A percentile compares a stretch with the other conserved stretches of the same genome.
Evolutionary conservation across 2,888 invertebrate species (phyloP).

Genomic region (Tetramorium bicarinatum): DNA sequence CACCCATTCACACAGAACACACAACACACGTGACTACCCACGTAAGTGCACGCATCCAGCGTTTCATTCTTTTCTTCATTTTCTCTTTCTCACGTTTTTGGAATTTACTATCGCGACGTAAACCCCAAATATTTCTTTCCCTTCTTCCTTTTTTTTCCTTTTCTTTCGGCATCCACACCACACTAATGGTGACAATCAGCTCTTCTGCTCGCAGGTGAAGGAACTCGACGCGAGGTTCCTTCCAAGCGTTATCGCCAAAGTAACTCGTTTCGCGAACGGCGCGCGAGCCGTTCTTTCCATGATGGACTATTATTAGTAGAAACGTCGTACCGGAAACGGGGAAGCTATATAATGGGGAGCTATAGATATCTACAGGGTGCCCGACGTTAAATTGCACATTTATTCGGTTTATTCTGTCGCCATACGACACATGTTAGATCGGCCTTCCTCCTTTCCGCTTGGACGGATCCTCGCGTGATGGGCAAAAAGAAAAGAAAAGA

Average conservation of each 20-base stretch:
- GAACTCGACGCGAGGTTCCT: slow-evolving; percentile 17
- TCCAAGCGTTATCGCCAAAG: slow-evolving; percentile 31
- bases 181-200: slow-evolving; percentile 51
- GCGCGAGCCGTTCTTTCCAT: slow-evolving; percentile 26
- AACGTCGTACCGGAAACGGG: slow-evolving; percentile 40
- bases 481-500: neutral
- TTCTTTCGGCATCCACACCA: slow-evolving; percentile 19
- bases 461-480: slow-evolving; percentile 32
- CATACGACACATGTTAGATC: slow-evolving; percentile 19
- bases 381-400: slow-evolving; percentile 47
- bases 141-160: neutral
- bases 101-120: neutral
- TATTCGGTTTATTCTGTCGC: neutral
- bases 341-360: slow-evolving; percentile 29
- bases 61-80: neutral
- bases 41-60: neutral
- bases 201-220: slow-evolving; percentile 34
- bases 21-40: slow-evolving; percentile 7
- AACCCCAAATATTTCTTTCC: slow-evolving; percentile 2
- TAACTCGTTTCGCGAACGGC: slow-evolving; percentile 30
- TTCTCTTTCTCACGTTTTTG: neutral
- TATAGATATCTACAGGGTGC: slow-evolving; percentile 68
- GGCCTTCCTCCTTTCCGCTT: slow-evolving; percentile 36
- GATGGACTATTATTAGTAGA: slow-evolving; percentile 41
- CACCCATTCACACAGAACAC: slow-evolving; percentile 8